Conservation (phyloP, 1,140 invertebrate species). For the Lysiphlebus fabarum region DNA sequence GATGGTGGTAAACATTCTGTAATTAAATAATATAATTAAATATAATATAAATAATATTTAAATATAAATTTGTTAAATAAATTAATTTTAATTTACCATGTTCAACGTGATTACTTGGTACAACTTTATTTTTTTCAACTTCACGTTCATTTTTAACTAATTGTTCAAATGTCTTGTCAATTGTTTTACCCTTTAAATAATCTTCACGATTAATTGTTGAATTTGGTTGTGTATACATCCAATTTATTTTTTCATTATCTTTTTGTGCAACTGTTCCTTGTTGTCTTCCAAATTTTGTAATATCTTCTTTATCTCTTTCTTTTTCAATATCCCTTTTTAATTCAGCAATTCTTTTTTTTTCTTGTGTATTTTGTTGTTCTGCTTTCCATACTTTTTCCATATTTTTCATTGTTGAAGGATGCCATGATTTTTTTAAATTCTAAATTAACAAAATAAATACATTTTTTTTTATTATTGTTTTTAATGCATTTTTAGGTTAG, state of each 20-base stretch:
- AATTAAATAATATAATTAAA: slow-evolving; percentile 25
- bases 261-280: slow-evolving; percentile 58
- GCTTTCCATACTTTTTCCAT: slow-evolving; percentile 77
- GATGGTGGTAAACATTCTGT: slow-evolving; percentile 72
- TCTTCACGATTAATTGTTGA: slow-evolving; percentile 77
- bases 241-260: slow-evolving; percentile 72
- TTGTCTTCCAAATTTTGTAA: slow-evolving; percentile 62
- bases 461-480: slow-evolving; percentile 7
- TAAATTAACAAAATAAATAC: slow-evolving; percentile 32
- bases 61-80: too few relatives aligned
- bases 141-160: slow-evolving; percentile 60
- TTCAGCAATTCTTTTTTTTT: slow-evolving; percentile 66
- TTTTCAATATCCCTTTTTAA: slow-evolving; percentile 66
- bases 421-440: slow-evolving; percentile 80
- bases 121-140: slow-evolving; percentile 48
- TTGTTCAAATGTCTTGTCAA: slow-evolving; percentile 82
- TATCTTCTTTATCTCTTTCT: slow-evolving; percentile 64
- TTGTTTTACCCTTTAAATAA: slow-evolving; percentile 81
- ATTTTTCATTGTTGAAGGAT: slow-evolving; percentile 74
- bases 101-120: slow-evolving; percentile 67
- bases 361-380: slow-evolving; percentile 68
- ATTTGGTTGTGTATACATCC: slow-evolving; percentile 88
- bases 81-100: slow-evolving; percentile 48
- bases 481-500: not conserved
- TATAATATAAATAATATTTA: slow-evolving; percentile 20